phyloP scores from a whole-genome alignment of 2,113 vertebrate species.

The Triplophysa siluroides region DNA sequence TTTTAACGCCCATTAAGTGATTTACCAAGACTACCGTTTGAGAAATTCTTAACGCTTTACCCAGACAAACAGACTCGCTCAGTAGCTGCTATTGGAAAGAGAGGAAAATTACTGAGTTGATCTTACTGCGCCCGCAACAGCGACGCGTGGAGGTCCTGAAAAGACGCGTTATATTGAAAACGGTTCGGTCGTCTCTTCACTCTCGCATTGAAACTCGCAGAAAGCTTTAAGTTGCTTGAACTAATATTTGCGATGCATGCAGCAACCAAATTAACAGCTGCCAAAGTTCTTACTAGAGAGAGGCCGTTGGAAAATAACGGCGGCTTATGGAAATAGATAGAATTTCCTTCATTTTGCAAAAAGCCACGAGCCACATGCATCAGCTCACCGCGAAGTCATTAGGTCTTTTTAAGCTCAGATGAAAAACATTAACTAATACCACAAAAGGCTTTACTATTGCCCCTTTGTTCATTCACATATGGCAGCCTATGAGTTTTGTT shows the following conservation, averaged over 20 bases:
- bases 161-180: conserved; percentile 61
- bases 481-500: conserved; percentile 78
- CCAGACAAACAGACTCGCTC: conserved; percentile 8
- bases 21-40: conserved; percentile 26
- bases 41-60: conserved; percentile 16
- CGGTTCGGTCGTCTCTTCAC: too few species aligned
- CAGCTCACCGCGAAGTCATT: conserved; percentile 88
- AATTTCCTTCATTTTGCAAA: conserved; percentile 87
- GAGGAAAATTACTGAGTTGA: conserved; percentile 73
- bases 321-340: conserved; percentile 80
- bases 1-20: conserved; percentile 6
- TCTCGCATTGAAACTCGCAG: too few species aligned
- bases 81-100: conserved; percentile 2
- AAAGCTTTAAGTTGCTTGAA: conserved; percentile 71
- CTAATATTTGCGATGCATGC: conserved; percentile 76
- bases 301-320: conserved; percentile 71
- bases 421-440: conserved; percentile 93
- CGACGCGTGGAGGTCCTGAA: conserved; percentile 65
- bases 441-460: conserved; percentile 84
- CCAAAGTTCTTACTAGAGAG: conserved; percentile 73
- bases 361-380: conserved; percentile 88
- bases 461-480: conserved; percentile 91
- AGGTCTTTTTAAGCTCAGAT: conserved; percentile 91
- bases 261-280: conserved; percentile 67
- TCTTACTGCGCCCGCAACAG: conserved; percentile 54